These are phyloP conservation scores for Phytoseiulus persimilis DNA, from an alignment of 2,888 invertebrate genomes.

Conservation along the genomic window DNA sequence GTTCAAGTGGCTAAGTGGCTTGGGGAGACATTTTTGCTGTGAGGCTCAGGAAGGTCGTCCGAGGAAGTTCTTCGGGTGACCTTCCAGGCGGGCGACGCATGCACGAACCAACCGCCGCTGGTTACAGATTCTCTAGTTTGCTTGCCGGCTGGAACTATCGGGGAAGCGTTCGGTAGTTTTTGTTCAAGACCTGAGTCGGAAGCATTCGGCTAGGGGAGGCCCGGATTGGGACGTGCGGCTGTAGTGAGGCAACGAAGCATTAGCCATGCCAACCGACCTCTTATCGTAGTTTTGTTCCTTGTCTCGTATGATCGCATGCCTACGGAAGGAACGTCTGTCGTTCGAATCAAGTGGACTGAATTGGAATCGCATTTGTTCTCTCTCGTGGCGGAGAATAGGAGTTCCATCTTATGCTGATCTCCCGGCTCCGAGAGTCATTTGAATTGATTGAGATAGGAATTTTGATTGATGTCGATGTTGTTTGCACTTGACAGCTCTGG, in stretches of 20 bases:
- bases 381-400: not conserved
- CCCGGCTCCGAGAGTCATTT: not conserved
- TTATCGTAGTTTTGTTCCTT: not conserved
- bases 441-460: not conserved
- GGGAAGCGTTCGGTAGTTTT: not conserved
- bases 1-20: not conserved
- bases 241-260: not conserved
- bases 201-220: not conserved
- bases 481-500: slow-evolving; percentile 37
- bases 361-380: not conserved
- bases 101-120: not conserved
- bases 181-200: not conserved
- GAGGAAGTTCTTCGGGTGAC: not conserved
- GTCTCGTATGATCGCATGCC: not conserved
- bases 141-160: not conserved
- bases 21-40: not conserved
- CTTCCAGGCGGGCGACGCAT: not conserved
- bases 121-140: not conserved
- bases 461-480: not conserved
- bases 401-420: not conserved
- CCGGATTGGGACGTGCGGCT: not conserved
- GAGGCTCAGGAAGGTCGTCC: not conserved
- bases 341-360: not conserved
- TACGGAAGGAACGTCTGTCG: not conserved
- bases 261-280: not conserved